Conservation (phyloP, 2,113 vertebrate species). For the Pollimyrus isidori region DNA sequence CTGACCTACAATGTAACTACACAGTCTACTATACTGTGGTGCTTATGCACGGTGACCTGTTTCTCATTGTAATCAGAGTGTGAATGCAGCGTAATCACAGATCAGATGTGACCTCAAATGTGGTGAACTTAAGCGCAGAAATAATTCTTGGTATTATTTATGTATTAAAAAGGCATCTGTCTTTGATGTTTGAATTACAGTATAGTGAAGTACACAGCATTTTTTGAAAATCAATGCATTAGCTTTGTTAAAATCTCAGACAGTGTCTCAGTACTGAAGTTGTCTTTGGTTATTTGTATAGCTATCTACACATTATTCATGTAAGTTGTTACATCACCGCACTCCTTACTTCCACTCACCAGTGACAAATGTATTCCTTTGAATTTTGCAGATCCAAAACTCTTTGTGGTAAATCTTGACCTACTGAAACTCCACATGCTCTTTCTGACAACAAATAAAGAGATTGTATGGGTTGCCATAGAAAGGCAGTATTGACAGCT, state of each 20-base stretch:
- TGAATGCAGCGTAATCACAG: neutral
- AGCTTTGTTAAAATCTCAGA: neutral
- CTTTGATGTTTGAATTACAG: neutral
- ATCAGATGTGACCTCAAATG: too few species aligned
- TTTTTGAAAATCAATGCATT: neutral
- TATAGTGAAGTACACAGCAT: neutral
- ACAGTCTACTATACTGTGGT: neutral
- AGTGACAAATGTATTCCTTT: neutral
- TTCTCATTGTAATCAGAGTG: neutral
- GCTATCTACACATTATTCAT: neutral
- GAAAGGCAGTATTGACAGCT: neutral
- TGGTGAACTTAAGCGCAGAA: neutral
- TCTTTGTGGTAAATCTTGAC: neutral
- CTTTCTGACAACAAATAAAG: neutral
- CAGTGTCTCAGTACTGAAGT: neutral
- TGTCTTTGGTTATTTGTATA: neutral
- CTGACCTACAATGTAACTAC: neutral
- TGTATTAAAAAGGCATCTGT: neutral
- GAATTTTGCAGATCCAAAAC: neutral
- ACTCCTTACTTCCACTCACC: neutral
- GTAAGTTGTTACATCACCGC: neutral
- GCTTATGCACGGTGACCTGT: neutral
- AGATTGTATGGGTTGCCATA: neutral
- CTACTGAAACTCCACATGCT: neutral
- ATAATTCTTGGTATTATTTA: neutral